Conservation (phyloP, 2,113 vertebrate genomes). For the Numida meleagris region DNA sequence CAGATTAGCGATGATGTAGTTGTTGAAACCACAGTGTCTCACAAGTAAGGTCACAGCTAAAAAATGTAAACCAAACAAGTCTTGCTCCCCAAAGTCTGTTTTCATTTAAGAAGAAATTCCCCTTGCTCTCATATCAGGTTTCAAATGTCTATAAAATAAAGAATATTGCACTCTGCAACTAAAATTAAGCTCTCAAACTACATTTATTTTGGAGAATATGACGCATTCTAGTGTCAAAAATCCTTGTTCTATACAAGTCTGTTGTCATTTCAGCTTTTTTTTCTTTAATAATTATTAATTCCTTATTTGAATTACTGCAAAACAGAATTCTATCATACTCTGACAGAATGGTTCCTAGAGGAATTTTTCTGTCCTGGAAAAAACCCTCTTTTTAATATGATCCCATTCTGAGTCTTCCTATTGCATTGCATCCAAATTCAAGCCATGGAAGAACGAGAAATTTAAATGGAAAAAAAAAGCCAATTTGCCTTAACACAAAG, state of each 20-base stretch:
- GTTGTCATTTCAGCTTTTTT: background rate
- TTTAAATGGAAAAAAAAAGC: background rate
- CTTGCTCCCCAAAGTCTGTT: background rate
- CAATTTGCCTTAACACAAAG: background rate
- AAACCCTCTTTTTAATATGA: background rate
- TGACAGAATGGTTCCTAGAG: background rate
- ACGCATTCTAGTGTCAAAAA: background rate
- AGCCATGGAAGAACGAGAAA: background rate
- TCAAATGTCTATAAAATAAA: background rate
- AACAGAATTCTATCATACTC: background rate
- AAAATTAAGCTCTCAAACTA: background rate
- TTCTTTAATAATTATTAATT: background rate
- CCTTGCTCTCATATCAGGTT: background rate
- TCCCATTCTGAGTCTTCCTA: background rate
- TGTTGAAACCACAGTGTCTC: background rate
- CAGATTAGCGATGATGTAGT: background rate
- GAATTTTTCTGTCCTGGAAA: background rate
- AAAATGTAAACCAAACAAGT: conserved; percentile 20
- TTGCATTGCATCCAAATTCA: background rate
- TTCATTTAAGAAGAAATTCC: background rate
- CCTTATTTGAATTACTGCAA: background rate
- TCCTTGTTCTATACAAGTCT: background rate
- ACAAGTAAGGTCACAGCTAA: background rate
- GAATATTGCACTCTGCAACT: background rate
- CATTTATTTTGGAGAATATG: background rate